Percentiles rank a stretch among this genome's conserved stretches.
These are phyloP conservation scores for Hydrotaea diabolus DNA, from an alignment of 2,888 invertebrate species.

Conservation along the genomic window DNA sequence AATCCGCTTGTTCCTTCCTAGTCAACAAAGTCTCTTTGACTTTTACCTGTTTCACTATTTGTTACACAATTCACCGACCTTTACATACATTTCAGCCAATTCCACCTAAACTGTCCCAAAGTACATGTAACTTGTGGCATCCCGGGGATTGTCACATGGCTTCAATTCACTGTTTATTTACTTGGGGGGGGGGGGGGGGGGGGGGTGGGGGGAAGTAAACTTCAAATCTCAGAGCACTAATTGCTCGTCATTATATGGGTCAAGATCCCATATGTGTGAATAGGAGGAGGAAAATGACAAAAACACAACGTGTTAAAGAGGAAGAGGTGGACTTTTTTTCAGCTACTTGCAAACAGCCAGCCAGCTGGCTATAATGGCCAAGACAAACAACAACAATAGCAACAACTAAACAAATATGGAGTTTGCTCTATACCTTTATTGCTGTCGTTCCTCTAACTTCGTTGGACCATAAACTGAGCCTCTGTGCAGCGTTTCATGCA, in stretches of 20 bases:
- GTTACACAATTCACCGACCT: no score
- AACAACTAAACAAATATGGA: not conserved
- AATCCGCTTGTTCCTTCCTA: no score
- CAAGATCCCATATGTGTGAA: constrained; percentile 42
- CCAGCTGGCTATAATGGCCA: not conserved
- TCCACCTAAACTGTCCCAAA: no score
- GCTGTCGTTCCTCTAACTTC: not conserved
- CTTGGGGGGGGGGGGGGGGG: not conserved
- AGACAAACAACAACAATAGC: not conserved
- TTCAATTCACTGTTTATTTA: constrained; percentile 20
- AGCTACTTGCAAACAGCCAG: no score
- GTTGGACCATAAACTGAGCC: not conserved
- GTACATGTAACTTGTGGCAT: not conserved
- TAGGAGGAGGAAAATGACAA: not conserved
- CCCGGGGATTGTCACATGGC: not conserved
- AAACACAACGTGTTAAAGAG: not conserved
- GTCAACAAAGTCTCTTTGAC: no score
- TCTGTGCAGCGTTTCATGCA: constrained; percentile 1
- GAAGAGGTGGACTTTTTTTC: not conserved
- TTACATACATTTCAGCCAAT: no score
- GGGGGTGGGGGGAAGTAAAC: not conserved
- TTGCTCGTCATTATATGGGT: constrained; percentile 56
- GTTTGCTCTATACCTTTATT: not conserved
- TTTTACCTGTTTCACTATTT: no score
- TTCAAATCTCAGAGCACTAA: constrained; percentile 50